A percentile compares a stretch with the other conserved stretches of the same genome.
These are phyloP conservation scores for Myrmecophaga tridactyla DNA, from an alignment of 2,113 vertebrate species.

Conservation along the genomic window DNA sequence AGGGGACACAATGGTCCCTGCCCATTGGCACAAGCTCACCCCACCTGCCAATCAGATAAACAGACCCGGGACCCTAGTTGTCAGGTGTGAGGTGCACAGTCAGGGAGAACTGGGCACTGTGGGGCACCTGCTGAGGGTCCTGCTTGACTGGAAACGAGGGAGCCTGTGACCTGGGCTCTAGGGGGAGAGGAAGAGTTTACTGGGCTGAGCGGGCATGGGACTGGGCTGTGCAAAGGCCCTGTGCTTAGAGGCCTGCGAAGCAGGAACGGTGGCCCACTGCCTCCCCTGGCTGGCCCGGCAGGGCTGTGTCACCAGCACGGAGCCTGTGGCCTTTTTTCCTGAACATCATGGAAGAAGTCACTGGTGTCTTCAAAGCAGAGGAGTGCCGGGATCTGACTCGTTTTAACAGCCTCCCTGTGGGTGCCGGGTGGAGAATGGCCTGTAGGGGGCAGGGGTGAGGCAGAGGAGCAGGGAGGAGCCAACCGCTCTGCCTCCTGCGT, in stretches of 20 bases:
- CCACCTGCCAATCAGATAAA: accelerated
- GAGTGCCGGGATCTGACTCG: neutral
- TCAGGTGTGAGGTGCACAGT: too few species aligned
- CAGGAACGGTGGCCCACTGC: neutral
- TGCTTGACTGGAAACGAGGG: neutral
- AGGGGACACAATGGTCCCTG: neutral
- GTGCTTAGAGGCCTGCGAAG: neutral
- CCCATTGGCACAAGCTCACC: neutral
- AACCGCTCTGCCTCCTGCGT: neutral
- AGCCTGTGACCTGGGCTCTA: neutral
- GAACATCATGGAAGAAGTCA: neutral
- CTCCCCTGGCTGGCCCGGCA: neutral
- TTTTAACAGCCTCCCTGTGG: neutral
- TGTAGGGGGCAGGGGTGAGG: constrained; percentile 38
- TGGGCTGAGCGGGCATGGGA: neutral
- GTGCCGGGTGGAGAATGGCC: neutral
- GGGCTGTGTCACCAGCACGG: neutral
- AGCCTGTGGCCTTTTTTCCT: neutral
- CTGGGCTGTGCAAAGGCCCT: neutral
- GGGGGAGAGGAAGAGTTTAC: neutral
- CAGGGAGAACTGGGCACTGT: too few species aligned
- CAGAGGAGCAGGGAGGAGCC: neutral
- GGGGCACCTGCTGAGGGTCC: neutral
- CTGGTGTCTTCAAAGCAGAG: neutral
- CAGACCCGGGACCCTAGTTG: too few species aligned